These are phyloP conservation scores for Pardosa pseudoannulata DNA, from an alignment of 2,888 invertebrate genomes.

Conservation along the genomic window DNA sequence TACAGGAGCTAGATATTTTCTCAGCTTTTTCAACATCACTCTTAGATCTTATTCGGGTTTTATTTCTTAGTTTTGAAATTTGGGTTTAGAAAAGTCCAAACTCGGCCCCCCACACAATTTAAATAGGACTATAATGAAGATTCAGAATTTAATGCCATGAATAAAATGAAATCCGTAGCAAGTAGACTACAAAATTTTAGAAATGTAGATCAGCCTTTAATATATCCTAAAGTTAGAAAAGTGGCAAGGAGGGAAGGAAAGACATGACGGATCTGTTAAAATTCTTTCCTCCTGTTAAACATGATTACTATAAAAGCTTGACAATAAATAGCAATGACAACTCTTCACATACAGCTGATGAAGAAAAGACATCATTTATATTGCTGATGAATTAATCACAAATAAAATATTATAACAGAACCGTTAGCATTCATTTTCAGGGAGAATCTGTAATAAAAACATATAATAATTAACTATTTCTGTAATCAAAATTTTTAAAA, in stretches of 20 bases:
- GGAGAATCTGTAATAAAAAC: not conserved
- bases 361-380: conserved; percentile 23
- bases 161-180: not conserved
- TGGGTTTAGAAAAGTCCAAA: not conserved
- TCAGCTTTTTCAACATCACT: no score
- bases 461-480: no score
- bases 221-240: not conserved
- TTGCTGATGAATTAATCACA: conserved; percentile 22
- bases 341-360: not conserved
- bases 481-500: conserved; percentile 7
- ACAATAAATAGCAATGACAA: conserved; percentile 11
- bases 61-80: no score
- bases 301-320: conserved; percentile 29
- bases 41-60: no score
- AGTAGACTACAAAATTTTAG: conserved; percentile 12
- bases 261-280: conserved; percentile 5
- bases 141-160: conserved; percentile 26
- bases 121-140: conserved; percentile 1
- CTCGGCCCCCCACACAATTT: not conserved
- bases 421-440: not conserved
- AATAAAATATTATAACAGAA: not conserved
- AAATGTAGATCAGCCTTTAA: not conserved
- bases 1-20: no score
- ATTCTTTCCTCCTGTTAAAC: conserved; percentile 13
- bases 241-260: not conserved